These are phyloP conservation scores for Elachura formosa DNA, from an alignment of 2,113 vertebrate genomes.

Conservation along the genomic window DNA sequence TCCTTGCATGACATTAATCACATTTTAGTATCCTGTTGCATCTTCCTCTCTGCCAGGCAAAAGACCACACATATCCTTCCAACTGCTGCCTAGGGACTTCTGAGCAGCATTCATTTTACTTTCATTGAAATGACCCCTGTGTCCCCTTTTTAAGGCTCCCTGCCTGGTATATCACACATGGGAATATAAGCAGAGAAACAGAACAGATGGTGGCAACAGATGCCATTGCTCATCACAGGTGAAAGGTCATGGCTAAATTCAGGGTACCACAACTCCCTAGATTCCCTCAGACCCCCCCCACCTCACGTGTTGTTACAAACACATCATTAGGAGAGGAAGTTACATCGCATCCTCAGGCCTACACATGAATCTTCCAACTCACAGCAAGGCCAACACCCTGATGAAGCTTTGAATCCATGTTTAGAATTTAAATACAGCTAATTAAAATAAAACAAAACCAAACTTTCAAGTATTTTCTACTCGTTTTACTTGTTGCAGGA, in stretches of 20 bases:
- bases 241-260: neutral
- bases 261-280: neutral
- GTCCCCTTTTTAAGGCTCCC: neutral
- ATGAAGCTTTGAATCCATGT: neutral
- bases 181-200: neutral
- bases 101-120: neutral
- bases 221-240: neutral
- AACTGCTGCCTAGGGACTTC: neutral
- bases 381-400: neutral
- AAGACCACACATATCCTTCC: neutral
- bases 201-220: constrained; percentile 27
- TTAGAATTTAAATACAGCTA: neutral
- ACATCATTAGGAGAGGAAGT: neutral
- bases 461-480: neutral
- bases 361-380: neutral
- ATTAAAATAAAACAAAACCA: neutral
- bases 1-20: neutral
- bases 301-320: neutral
- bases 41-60: neutral
- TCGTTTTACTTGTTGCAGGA: neutral
- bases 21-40: neutral
- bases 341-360: neutral
- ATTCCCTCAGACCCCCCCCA: neutral
- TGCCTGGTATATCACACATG: neutral
- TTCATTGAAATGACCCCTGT: neutral